Percentiles rank a stretch among this genome's conserved stretches.
These are phyloP conservation scores for Apamea sordens DNA, from an alignment of 2,888 invertebrate species.

Conservation along the genomic window DNA sequence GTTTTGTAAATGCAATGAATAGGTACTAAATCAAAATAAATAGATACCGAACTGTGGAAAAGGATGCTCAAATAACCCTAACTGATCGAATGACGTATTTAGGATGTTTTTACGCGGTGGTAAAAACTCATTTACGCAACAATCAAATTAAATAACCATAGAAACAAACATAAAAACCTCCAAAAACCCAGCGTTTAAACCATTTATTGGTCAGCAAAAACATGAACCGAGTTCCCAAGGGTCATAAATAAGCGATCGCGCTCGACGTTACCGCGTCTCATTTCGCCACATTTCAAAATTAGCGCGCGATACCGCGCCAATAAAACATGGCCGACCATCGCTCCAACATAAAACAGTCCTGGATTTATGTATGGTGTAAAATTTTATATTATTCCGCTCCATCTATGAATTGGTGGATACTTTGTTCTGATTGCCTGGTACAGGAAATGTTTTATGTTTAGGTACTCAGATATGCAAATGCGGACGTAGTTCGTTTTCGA, in stretches of 20 bases:
- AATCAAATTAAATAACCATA: conserved; percentile 44
- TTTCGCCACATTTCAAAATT: conserved; percentile 80
- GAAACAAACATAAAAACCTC: conserved; percentile 54
- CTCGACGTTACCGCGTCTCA: conserved; percentile 71
- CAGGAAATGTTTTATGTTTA: conserved; percentile 44
- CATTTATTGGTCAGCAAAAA: conserved; percentile 65
- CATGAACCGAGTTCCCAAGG: conserved; percentile 55
- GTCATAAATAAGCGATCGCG: conserved; percentile 64
- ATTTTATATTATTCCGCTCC: conserved; percentile 73
- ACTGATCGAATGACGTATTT: conserved; percentile 6
- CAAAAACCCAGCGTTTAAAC: conserved; percentile 69
- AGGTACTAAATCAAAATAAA: background rate
- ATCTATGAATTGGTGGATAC: conserved; percentile 66
- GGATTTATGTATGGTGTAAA: conserved; percentile 76
- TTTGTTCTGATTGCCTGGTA: conserved; percentile 57
- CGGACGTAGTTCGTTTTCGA: background rate
- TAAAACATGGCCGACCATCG: conserved; percentile 71
- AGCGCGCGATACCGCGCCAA: conserved; percentile 72
- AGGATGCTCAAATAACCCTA: background rate
- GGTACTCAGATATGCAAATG: conserved; percentile 19
- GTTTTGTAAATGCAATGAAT: background rate
- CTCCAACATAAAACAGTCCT: conserved; percentile 70
- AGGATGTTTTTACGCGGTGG: conserved; percentile 4
- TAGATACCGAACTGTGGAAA: background rate
- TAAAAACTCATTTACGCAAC: conserved; percentile 34